A percentile compares a stretch with the other conserved stretches of the same genome.
phyloP scores from a whole-genome alignment of 2,113 vertebrate species.

The Pangasianodon gigas region DNA sequence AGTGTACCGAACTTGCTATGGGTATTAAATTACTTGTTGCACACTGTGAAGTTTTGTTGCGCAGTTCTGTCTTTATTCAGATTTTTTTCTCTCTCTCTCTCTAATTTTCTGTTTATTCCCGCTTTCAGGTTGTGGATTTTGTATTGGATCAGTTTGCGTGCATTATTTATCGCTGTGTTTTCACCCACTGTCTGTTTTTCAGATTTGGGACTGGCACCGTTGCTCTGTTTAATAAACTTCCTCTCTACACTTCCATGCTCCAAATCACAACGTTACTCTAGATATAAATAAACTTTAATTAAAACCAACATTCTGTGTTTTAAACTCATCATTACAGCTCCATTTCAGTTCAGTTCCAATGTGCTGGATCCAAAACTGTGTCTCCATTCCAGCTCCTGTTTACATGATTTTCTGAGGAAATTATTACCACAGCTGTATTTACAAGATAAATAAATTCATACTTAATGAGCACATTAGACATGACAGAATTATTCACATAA shows the following conservation, averaged over 20 bases:
- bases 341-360: background rate
- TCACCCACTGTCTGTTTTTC: background rate
- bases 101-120: background rate
- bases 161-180: background rate
- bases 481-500: conserved; percentile 57
- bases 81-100: background rate
- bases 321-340: background rate
- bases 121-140: background rate
- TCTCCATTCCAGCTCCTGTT: conserved; percentile 38
- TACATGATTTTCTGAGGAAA: conserved; percentile 51
- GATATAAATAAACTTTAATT: conserved; percentile 12
- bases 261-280: background rate
- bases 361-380: background rate
- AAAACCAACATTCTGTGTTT: background rate
- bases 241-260: background rate
- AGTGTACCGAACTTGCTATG: no score
- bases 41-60: no score
- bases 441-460: conserved; percentile 62
- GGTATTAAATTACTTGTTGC: no score
- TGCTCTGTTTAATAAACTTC: conserved; percentile 16
- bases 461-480: conserved; percentile 63
- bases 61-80: background rate
- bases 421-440: conserved; percentile 58
- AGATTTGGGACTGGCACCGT: background rate
- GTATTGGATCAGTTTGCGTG: background rate